Evolutionary conservation across 2,113 vertebrate genomes (phyloP), one percentile per base, ranked within the genome.

Genomic region (Empidonax traillii): DNA sequence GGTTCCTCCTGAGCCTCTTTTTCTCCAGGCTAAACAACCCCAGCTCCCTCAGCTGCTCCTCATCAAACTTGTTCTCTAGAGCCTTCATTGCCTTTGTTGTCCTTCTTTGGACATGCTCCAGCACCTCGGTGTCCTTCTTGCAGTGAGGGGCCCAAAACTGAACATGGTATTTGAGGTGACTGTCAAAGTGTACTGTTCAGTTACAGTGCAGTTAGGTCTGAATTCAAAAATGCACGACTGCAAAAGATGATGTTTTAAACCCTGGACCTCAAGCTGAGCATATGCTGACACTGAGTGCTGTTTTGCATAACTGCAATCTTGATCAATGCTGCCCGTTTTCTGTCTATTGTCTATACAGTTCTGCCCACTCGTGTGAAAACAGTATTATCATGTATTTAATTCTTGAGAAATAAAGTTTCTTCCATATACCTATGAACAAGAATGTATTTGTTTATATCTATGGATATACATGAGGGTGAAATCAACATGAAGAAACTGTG

Each of bases 41-140:
- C 79, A 89, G 55, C 55, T 55, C 20, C 85, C n/a, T 17, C 47
- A 53, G 39, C 33, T 46, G 28, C 44, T 61, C 53, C 55, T 62
- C 41, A 62, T 31, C 25, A 69, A 12, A 27, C 47, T 33, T 43
- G 17, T 28, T 55, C 47, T 49, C 79, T 63, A 43, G 68, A 43
- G 43, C 22, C 41, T 56, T 43, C 62, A 27, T 30, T n/a, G 12
- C 14, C 63, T 49, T 43, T 2, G 1, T 0, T 69, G 55, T 35
- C 55, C 14, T 35, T 47, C 47, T 18, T 33, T 0, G 0, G 79
- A 55, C 71, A 55, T 0, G 0, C 6, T 43, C 35, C 79, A 76
- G 2, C 4, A 12, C 30, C 39, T 35, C n/a, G 5, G 2, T 20
- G 49, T 56, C 35, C 55, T 58, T 49, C 63, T 22, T 55, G 49